Conservation (phyloP, 2,888 invertebrate genomes). For the Drosophila crucigera region DNA sequence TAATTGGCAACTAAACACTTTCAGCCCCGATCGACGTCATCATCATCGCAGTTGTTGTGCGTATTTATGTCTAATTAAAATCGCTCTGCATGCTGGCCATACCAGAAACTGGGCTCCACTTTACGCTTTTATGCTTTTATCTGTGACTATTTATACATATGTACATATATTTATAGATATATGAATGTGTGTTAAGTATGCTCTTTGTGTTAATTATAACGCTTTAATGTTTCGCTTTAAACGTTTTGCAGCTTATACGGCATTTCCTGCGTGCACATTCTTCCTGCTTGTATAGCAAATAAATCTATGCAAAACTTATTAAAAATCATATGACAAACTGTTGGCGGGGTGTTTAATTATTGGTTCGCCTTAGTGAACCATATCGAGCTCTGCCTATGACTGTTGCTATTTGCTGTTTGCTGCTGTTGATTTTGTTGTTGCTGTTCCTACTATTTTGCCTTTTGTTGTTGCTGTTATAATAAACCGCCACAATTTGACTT, state of each 20-base stretch:
- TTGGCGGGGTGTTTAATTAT: slow-evolving; percentile 68
- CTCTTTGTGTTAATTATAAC: slow-evolving; percentile 76
- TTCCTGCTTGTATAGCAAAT: slow-evolving; percentile 69
- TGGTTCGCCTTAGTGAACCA: slow-evolving; percentile 36
- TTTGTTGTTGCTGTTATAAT: slow-evolving; percentile 51
- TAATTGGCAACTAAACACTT: slow-evolving; percentile 80
- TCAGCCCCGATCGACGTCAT: slow-evolving; percentile 57
- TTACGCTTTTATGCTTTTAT: slow-evolving; percentile 2
- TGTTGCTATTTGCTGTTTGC: slow-evolving; percentile 5
- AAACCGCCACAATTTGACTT: slow-evolving; percentile 70
- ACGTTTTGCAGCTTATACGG: slow-evolving; percentile 58
- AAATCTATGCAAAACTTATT: slow-evolving; percentile 79
- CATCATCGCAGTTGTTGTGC: slow-evolving; percentile 49
- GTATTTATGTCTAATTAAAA: slow-evolving; percentile 82
- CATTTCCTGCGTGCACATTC: slow-evolving; percentile 74
- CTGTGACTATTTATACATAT: slow-evolving; percentile 32
- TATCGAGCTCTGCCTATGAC: slow-evolving; percentile 17
- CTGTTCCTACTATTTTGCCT: slow-evolving; percentile 7
- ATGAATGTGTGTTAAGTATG: slow-evolving; percentile 63
- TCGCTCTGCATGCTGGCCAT: slow-evolving; percentile 65
- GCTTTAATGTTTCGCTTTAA: slow-evolving; percentile 65
- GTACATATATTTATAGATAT: slow-evolving; percentile 28
- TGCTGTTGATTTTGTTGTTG: background rate
- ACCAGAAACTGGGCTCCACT: slow-evolving; percentile 52
- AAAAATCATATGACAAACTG: slow-evolving; percentile 74